These are phyloP conservation scores for Lepisosteus osseus DNA, from an alignment of 2,113 vertebrate genomes.

Conservation along the genomic window DNA sequence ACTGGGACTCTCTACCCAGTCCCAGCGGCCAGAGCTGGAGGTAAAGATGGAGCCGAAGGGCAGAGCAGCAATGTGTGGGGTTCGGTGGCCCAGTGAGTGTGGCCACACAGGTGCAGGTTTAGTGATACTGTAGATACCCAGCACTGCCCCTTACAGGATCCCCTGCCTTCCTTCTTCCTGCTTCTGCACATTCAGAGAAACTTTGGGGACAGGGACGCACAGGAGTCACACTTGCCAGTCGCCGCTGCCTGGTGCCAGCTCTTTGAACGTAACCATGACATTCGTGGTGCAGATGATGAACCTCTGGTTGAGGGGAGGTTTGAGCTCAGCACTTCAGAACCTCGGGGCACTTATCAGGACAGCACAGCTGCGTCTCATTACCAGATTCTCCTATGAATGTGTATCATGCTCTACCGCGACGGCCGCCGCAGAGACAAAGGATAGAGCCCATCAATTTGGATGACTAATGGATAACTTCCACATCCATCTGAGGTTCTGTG, in stretches of 20 bases:
- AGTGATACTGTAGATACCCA: too few species aligned
- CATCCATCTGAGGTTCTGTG: constrained; percentile 57
- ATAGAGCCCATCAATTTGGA: constrained; percentile 47
- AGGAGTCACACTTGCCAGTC: too few species aligned
- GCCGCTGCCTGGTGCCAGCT: too few species aligned
- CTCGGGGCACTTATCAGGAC: constrained; percentile 16
- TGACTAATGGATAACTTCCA: constrained; percentile 67
- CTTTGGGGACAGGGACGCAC: background rate
- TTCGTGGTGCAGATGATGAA: background rate
- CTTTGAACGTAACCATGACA: too few species aligned
- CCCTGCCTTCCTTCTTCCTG: too few species aligned
- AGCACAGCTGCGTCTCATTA: constrained; percentile 16
- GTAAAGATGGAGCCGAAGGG: background rate
- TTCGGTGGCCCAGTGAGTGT: too few species aligned
- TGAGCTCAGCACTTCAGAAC: background rate
- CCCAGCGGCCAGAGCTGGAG: too few species aligned
- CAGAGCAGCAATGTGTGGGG: background rate
- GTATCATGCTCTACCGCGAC: background rate
- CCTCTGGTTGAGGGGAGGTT: background rate
- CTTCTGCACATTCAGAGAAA: too few species aligned
- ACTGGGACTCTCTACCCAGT: too few species aligned
- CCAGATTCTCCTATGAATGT: background rate
- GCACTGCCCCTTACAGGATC: too few species aligned
- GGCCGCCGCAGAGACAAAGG: constrained; percentile 10
- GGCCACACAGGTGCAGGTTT: too few species aligned